Evolutionary conservation across 2,113 vertebrate species (phyloP).

Genomic region (Chiloscyllium plagiosum): DNA sequence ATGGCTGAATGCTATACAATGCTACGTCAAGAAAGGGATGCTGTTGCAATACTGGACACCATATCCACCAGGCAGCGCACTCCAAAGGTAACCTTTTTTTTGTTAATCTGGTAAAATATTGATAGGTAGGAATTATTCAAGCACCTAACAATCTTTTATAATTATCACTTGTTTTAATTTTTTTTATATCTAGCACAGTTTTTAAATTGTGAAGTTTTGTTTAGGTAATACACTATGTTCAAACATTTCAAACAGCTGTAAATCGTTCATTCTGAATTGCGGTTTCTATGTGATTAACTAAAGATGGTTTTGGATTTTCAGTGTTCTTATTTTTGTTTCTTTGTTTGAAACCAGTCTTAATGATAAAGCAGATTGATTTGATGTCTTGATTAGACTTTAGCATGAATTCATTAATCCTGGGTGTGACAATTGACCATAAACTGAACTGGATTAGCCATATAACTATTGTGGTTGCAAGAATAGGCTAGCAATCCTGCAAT

Average conservation of each 20-base stretch:
- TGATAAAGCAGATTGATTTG: neutral
- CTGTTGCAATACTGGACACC: conserved; percentile 90
- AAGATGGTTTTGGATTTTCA: neutral
- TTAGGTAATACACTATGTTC: neutral
- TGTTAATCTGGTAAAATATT: neutral
- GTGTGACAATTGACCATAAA: too few relatives aligned
- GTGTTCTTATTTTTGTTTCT: neutral
- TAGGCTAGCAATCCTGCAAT: too few relatives aligned
- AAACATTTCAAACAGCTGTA: neutral
- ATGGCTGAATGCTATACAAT: conserved; percentile 97
- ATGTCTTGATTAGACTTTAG: neutral
- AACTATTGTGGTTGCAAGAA: too few relatives aligned
- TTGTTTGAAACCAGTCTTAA: neutral
- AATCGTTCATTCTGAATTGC: neutral
- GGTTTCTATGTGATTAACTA: neutral
- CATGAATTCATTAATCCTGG: neutral
- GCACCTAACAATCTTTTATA: neutral
- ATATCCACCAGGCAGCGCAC: conserved; percentile 95
- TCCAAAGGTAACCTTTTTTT: conserved; percentile 70
- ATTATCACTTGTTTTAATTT: neutral
- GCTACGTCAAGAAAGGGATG: conserved; percentile 94
- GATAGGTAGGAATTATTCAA: neutral
- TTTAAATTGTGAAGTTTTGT: neutral
- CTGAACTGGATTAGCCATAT: too few relatives aligned
- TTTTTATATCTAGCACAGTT: neutral